Percentiles rank a stretch among this genome's conserved stretches.
Evolutionary conservation across 2,113 vertebrate species (phyloP).

Genomic region (Ptyas mucosa): DNA sequence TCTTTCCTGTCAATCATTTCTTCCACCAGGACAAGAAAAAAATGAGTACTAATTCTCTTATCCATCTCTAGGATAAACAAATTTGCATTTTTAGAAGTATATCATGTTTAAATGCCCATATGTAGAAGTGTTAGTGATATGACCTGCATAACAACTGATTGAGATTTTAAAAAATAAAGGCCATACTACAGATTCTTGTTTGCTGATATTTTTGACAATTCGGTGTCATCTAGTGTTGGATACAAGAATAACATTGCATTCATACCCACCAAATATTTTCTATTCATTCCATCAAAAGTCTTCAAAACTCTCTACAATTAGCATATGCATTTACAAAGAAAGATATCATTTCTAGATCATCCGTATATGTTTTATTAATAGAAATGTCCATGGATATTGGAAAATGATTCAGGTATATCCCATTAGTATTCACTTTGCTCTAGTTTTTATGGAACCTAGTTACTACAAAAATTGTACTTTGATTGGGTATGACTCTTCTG

Average conservation of each 20-base stretch:
- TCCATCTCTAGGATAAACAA: fast-evolving
- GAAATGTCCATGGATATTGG: background rate
- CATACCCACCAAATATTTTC: background rate
- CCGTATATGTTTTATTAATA: background rate
- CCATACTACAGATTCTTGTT: fast-evolving
- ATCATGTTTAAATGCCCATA: background rate
- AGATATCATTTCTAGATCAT: background rate
- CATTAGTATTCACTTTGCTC: background rate
- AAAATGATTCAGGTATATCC: background rate
- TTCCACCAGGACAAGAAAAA: background rate
- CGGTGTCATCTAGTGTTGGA: constrained; percentile 55
- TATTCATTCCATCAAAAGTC: background rate
- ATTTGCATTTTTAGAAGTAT: background rate
- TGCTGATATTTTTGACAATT: background rate
- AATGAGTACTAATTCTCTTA: background rate
- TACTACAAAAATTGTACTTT: background rate
- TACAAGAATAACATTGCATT: fast-evolving
- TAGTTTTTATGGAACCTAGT: background rate
- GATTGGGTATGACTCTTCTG: background rate
- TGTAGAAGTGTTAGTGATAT: background rate
- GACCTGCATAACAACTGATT: background rate
- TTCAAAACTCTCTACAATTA: background rate
- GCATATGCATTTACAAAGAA: background rate
- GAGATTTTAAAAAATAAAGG: background rate
- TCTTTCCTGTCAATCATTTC: background rate